Base-by-base conservation (phyloP, 2,888 invertebrate species). In the Suillia variegata region DNA sequence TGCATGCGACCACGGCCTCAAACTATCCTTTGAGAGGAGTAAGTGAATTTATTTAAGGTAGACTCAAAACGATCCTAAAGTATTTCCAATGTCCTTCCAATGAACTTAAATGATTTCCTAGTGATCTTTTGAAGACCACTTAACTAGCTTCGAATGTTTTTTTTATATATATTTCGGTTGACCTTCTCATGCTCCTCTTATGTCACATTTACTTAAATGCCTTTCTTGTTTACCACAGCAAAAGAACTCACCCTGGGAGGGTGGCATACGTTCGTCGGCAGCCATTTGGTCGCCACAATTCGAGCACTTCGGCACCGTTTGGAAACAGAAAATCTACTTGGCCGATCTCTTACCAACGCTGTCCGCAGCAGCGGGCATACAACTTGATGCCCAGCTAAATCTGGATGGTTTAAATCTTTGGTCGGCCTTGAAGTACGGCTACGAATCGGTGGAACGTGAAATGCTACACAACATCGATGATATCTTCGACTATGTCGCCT, bases 241-340 rank as follows among this genome's bases (percentile, higher is more conserved):
- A 80, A 96, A 96, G 81, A 84, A 87, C 67, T 89, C 91, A 0
- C 84, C 93, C 1, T 94, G 90, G 87, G 96, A 96, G 82, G 96
- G 96, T 1, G 94, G 87, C 0, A 85, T 94, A 0, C 85, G 93
- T 60, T 90, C 90, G 0, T 87, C 88, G 1, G 91, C 90, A 0
- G 87, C 91, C 38, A 83, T 94, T 54, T 94, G 91, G 87, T 90
- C 88, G 68, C 88, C 91, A 0, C 66, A 83, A 21, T 77, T 87
- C 21, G 77, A 70, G 58, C 68, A 80, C 24, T 79, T 85, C 2
- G 76, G 85, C 34, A 85, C 87, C 69, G 86, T 92, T 1, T 87
- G 86, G 58, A 81, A 85, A 51, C 84, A 88, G 58, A 82, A 92
- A 50, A 87, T 94, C 79, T 93, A 94, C 72, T 87, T 94, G 13